Conservation (phyloP, 2,113 vertebrate species). For the Bufo bufo region DNA sequence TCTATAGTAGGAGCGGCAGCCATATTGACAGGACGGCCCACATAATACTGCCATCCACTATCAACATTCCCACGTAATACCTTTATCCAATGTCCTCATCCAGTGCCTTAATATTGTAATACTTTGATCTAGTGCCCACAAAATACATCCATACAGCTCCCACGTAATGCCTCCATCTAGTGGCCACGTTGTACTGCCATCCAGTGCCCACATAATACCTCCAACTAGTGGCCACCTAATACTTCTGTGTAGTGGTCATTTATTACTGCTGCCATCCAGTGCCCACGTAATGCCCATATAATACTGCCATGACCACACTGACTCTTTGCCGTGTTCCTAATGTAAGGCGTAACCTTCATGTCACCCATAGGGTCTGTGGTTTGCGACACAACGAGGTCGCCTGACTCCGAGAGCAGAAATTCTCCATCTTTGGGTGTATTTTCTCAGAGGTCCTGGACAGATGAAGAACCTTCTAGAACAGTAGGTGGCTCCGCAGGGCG, state of each 20-base stretch:
- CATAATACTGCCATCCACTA: too few species aligned
- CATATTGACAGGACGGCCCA: too few species aligned
- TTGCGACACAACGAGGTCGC: not conserved
- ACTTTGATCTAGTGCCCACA: not conserved
- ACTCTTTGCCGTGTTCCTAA: too few species aligned
- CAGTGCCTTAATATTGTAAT: too few species aligned
- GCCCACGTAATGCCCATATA: not conserved
- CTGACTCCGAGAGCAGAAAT: slow-evolving; percentile 12
- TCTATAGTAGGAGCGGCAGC: too few species aligned
- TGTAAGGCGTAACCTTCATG: not conserved
- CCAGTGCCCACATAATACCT: not conserved
- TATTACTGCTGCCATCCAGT: not conserved
- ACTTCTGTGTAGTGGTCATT: too few species aligned
- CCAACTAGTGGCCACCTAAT: not conserved
- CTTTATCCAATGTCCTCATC: too few species aligned
- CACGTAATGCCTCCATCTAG: not conserved
- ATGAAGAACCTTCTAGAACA: not conserved
- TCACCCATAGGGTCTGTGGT: not conserved
- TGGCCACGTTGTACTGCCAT: not conserved
- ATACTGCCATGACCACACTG: not conserved
- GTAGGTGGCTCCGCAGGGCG: not conserved
- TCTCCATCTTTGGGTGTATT: not conserved
- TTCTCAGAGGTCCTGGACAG: slow-evolving; percentile 6
- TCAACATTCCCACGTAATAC: too few species aligned
- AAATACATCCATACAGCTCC: not conserved